Base-by-base conservation (phyloP, 2,113 vertebrate species). In the Tetrax tetrax region DNA sequence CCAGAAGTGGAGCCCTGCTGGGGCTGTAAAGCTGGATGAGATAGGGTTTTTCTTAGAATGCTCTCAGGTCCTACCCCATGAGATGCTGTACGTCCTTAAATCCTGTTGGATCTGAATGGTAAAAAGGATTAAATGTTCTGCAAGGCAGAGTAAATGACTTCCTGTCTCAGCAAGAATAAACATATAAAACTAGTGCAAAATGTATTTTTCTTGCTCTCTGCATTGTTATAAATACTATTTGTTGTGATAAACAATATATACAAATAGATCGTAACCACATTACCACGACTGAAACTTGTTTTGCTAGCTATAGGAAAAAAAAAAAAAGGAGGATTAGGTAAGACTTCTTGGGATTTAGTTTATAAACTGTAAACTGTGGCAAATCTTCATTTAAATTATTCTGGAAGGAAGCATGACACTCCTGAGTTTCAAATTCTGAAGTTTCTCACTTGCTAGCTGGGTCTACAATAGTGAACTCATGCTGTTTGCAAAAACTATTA, bases 351-450 rank as follows among this genome's bases (percentile, higher is more conserved):
- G 96, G 96, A 96, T 96, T 96, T 96, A 93, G 95, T 83, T 95
- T 95, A 65, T 77, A 86, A 91, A 96, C 90, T 93, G 77, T 94
- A 95, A 95, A 96, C 83, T 97, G 94, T 96, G 77, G 74, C 89
- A 95, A 96, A 96, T 89, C 94, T 89, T 72, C 33, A 69, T 95
- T 95, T 96, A 95, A 95, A 84, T 96, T 85, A 87, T 87, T 84
- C 74, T 93, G 33, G 35, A 87, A 92, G 65, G 51, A 93, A 65
- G 57, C n/a, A 61, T 87, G 53, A 50, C n/a, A 69, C 65, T 93
- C 41, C 65, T 71, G 66, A 78, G 79, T 81, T 93, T 90, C 71
- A 94, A 54, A 92, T 87, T 82, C 38, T 59, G 60, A 93, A 94
- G 83, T 79, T 95, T 93, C 61, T 92, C 43, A 22, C 65, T 95